Base-by-base conservation (phyloP, 2,888 invertebrate species). In the Mythimna albipuncta region DNA sequence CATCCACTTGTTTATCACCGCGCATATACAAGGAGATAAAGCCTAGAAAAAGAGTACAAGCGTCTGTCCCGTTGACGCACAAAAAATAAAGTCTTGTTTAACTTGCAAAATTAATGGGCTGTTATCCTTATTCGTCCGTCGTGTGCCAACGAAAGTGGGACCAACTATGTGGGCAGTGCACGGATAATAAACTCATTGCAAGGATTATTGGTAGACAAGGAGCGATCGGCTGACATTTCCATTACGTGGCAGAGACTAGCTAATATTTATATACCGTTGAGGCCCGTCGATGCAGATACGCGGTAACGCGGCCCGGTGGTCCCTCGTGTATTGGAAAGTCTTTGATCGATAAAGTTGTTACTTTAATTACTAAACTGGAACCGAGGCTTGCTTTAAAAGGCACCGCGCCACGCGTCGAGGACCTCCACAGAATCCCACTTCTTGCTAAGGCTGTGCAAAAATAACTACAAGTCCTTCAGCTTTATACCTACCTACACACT, bases 291-390 rank as follows among this genome's bases (percentile, higher is more conserved):
- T 82, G 88, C 89, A 89, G 93, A 93, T 94, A 93, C 87, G 89
- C 87, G 82, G 87, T 93, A 94, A 93, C 87, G 89, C 87, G 82
- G 87, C 93, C 89, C 91, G 95, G 95, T 95, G 95, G 95, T 95
- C 95, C 89, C 82, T 86, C 89, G 87, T 87, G 87, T 88, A 90
- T 89, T 91, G 92, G 92, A 91, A 93, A 90, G 91, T 90, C 91
- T 92, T 93, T 93, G 93, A 93, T 94, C 94, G 94, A 96, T 96
- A 96, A 96, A 95, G 94, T 92, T 94, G 94, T 95, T 92, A 93
- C 92, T 95, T 95, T 96, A 96, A 96, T 96, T 95, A 93, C 94
- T 93, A 91, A 94, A 94, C 95, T 93, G 93, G 94, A 92, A 92
- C 89, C 81, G 89, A 84, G 55, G 65, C 82, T 85, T 79, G 89